These are phyloP conservation scores for Bruchidius siliquastri DNA, from an alignment of 2,888 invertebrate species.

Conservation along the genomic window DNA sequence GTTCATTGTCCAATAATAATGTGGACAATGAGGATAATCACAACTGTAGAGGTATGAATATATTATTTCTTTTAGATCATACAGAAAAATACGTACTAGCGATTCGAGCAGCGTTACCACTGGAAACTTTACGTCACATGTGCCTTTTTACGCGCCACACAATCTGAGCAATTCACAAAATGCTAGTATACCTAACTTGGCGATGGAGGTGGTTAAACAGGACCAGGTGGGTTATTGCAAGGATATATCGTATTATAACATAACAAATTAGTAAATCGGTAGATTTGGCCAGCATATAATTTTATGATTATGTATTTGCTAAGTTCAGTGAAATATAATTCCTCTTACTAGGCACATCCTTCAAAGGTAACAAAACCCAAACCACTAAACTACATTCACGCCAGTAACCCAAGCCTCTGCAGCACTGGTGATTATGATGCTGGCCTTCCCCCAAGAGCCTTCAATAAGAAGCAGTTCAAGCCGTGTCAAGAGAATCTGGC, in stretches of 20 bases:
- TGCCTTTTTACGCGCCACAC: conserved; percentile 39
- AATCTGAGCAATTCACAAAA: conserved; percentile 36
- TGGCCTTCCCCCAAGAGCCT: conserved; percentile 21
- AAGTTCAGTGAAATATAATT: not conserved
- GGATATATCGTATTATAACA: too few species aligned
- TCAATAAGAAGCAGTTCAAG: conserved; percentile 37
- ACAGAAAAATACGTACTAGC: conserved; percentile 56
- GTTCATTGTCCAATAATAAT: too few species aligned
- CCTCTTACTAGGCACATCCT: not conserved
- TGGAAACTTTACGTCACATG: conserved; percentile 46
- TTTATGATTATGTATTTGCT: too few species aligned
- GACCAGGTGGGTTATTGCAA: conserved; percentile 6
- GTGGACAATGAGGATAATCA: too few species aligned
- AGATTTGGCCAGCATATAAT: too few species aligned
- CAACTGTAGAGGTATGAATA: too few species aligned
- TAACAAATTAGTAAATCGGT: too few species aligned
- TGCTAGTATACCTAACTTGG: conserved; percentile 41
- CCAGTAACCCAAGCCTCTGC: conserved; percentile 67
- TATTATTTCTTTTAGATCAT: conserved; percentile 46
- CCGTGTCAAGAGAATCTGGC: conserved; percentile 56
- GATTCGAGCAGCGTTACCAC: conserved; percentile 41
- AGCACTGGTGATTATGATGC: conserved; percentile 51
- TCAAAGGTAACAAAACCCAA: conserved; percentile 34
- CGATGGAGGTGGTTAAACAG: conserved; percentile 23
- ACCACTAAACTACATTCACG: conserved; percentile 62